A percentile compares a stretch with the other conserved stretches of the same genome.
phyloP scores from a whole-genome alignment of 1,140 invertebrate species.

The Pectinophora gossypiella region DNA sequence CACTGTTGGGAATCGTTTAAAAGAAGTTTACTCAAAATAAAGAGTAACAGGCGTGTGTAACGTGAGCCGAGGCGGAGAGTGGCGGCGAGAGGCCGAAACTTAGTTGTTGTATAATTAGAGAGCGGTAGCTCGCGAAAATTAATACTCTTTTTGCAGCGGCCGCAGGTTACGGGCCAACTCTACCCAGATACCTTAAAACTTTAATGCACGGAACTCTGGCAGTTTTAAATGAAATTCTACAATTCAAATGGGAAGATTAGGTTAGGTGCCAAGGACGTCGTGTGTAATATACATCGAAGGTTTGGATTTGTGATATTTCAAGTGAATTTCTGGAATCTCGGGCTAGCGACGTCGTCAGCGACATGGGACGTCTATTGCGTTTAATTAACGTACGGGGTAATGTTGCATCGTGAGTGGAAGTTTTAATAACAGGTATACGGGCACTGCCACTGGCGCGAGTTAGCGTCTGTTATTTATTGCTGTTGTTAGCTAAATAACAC shows the following conservation, averaged over 20 bases:
- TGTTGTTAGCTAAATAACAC: too few species aligned
- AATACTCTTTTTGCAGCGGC: slow-evolving; percentile 41
- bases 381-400: background rate
- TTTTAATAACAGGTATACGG: background rate
- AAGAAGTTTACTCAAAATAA: slow-evolving; percentile 43
- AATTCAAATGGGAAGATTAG: background rate
- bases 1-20: slow-evolving; percentile 5
- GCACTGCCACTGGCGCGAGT: background rate
- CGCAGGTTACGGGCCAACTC: slow-evolving; percentile 17
- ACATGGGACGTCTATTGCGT: background rate
- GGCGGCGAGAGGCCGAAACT: slow-evolving; percentile 43
- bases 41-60: slow-evolving; percentile 42
- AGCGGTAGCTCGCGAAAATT: slow-evolving; percentile 44
- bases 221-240: background rate
- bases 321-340: too few species aligned
- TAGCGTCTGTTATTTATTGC: too few species aligned
- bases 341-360: too few species aligned
- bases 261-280: background rate
- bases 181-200: background rate
- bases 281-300: too few species aligned
- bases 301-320: too few species aligned
- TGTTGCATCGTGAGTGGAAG: background rate
- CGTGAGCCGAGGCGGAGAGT: slow-evolving; percentile 4
- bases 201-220: background rate
- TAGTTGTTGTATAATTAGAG: slow-evolving; percentile 53